Base-by-base conservation (phyloP, 2,113 vertebrate species). In the Sinocyclocheilus rhinocerous region DNA sequence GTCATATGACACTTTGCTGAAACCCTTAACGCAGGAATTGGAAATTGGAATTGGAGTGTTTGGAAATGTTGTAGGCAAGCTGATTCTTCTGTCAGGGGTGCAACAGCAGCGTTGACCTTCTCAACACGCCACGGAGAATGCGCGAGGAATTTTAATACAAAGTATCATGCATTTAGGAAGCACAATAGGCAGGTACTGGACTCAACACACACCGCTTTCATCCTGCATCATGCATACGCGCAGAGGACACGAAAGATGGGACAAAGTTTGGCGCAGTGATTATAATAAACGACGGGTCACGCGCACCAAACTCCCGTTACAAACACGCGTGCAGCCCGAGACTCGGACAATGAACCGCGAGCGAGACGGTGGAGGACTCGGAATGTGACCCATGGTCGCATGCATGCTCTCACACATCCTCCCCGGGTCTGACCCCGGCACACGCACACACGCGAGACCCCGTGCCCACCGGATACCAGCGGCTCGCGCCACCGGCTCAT, bases 201-300 rank as follows among this genome's bases (percentile, higher is more conserved):
- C 63, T 57, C 7, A 2, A 72, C 29, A 24, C 36, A 22, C 77
- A n/a, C 4, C 6, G 45, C 63, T 57, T 59, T 55, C 39, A 13
- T 20, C 5, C 16, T 33, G 24, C 81, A 70, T 82, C 80, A 70
- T 16, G 42, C 16, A 50, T 1, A 70, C 63, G 45, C 63, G 24
- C 26, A 36, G 72, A 84, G 72, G 61, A 85, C 73, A 87, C 67
- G 59, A 88, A 72, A 76, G 79, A 89, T 84, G 67, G 73, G 85
- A 86, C 79, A 88, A 88, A 87, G 89, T 86, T 82, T 91, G 82
- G 77, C 76, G 84, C 89, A 88, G 87, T 88, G 75, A 85, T 87
- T 86, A 77, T 84, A 85, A 82, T 85, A 79, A 29, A 42, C 63
- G 39, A 24, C 11, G 67, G 39, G 45, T 80, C 77, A 65, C 50